Percentiles rank a stretch among this genome's conserved stretches.
Conservation (phyloP, 2,797 vertebrate genomes). For the Ctenopoma multispine region DNA sequence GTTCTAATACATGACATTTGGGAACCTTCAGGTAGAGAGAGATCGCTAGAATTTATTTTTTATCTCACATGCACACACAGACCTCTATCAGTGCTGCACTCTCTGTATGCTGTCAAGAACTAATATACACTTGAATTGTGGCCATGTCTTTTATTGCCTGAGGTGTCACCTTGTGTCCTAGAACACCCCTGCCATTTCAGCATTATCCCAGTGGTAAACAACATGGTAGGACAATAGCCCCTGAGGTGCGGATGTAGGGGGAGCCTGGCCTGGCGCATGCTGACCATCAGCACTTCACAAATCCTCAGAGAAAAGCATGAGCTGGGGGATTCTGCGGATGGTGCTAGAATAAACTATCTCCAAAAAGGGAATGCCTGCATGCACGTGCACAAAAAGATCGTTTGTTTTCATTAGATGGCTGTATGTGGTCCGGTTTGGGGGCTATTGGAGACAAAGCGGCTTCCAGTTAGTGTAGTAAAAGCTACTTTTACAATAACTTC, state of each 20-base stretch:
- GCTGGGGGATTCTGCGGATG: conserved; percentile 65
- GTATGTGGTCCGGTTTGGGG: conserved; percentile 61
- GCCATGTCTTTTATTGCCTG: conserved; percentile 19
- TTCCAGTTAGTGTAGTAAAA: conserved; percentile 48
- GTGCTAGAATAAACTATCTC: conserved; percentile 68
- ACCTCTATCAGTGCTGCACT: too few species aligned
- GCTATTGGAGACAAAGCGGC: conserved; percentile 57
- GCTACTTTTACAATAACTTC: conserved; percentile 56
- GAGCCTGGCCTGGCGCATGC: conserved; percentile 55
- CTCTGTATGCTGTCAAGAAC: too few species aligned
- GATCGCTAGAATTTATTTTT: too few species aligned
- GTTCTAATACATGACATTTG: too few species aligned
- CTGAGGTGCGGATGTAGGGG: conserved; percentile 25
- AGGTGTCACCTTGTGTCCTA: conserved; percentile 48
- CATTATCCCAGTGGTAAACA: conserved; percentile 72
- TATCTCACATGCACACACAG: too few species aligned
- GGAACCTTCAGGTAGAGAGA: too few species aligned
- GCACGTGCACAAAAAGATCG: conserved; percentile 36
- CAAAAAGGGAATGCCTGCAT: conserved; percentile 43
- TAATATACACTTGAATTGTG: not conserved
- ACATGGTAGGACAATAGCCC: conserved; percentile 66
- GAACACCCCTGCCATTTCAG: conserved; percentile 69
- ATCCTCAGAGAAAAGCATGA: conserved; percentile 73
- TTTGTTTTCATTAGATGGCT: conserved; percentile 66
- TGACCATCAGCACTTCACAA: conserved; percentile 82